A percentile compares a stretch with the other conserved stretches of the same genome.
phyloP scores from a whole-genome alignment of 2,888 invertebrate species.

The Hypomecis punctinalis region DNA sequence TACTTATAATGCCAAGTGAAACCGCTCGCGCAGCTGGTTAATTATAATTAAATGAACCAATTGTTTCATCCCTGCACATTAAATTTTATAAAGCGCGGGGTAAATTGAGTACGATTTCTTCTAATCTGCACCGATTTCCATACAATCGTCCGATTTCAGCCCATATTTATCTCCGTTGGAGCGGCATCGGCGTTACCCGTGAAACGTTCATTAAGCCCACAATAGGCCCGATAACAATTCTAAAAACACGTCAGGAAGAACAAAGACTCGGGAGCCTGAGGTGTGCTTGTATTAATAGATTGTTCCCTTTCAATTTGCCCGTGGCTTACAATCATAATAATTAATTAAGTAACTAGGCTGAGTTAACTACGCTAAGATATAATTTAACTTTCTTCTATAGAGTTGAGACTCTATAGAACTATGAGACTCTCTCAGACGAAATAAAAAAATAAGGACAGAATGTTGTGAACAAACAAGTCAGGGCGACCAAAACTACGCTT shows the following conservation, averaged over 20 bases:
- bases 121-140: constrained; percentile 47
- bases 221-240: constrained; percentile 73
- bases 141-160: constrained; percentile 42
- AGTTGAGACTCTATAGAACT: too few relatives aligned
- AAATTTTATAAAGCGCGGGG: constrained; percentile 31
- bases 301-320: constrained; percentile 5
- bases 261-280: constrained; percentile 47
- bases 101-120: constrained; percentile 28
- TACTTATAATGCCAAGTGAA: too few relatives aligned
- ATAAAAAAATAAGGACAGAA: too few relatives aligned
- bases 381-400: too few relatives aligned
- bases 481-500: too few relatives aligned
- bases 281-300: constrained; percentile 15
- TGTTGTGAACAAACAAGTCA: too few relatives aligned
- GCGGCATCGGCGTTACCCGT: constrained; percentile 52
- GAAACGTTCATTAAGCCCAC: constrained; percentile 70
- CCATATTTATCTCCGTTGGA: constrained; percentile 60
- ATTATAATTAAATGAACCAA: neutral
- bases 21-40: too few relatives aligned
- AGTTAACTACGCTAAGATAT: too few relatives aligned
- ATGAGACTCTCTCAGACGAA: too few relatives aligned
- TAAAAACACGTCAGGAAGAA: constrained; percentile 66
- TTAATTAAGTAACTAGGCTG: neutral
- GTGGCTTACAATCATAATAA: neutral
- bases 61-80: constrained; percentile 8